These are phyloP conservation scores for Sclerurus mexicanus DNA, from an alignment of 2,113 vertebrate species.

Conservation along the genomic window DNA sequence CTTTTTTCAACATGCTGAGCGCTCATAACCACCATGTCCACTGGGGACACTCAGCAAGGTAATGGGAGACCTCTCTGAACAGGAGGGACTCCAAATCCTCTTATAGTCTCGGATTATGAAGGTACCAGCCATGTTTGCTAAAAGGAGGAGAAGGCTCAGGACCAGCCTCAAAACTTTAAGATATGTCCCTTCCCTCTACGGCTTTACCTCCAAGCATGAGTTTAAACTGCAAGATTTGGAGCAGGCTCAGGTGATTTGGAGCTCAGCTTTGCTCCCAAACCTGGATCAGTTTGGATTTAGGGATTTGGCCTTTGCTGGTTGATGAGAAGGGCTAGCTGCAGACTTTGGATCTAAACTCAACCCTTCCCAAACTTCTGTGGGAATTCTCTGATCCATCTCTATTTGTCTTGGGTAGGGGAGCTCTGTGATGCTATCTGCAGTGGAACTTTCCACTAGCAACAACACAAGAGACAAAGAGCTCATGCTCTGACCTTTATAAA, in stretches of 20 bases:
- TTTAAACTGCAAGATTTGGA: neutral
- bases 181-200: neutral
- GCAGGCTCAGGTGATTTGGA: neutral
- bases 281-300: neutral
- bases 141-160: neutral
- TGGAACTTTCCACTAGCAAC: constrained; percentile 76
- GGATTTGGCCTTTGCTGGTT: neutral
- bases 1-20: neutral
- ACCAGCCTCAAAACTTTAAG: neutral
- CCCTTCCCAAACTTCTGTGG: neutral
- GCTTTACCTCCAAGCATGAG: neutral
- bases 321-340: neutral
- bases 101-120: neutral
- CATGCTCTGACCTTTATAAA: constrained; percentile 73
- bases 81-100: neutral
- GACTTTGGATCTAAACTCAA: neutral
- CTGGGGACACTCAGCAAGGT: neutral
- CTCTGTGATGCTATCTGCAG: constrained; percentile 61
- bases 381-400: constrained; percentile 35
- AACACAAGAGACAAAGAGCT: constrained; percentile 63
- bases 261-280: neutral
- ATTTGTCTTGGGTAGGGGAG: constrained; percentile 63
- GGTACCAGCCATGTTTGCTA: neutral
- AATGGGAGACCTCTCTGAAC: neutral
- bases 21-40: neutral